Percentiles rank a stretch among this genome's conserved stretches.
Conservation (phyloP, 2,797 vertebrate genomes). For the Passerculus sandwichensis region DNA sequence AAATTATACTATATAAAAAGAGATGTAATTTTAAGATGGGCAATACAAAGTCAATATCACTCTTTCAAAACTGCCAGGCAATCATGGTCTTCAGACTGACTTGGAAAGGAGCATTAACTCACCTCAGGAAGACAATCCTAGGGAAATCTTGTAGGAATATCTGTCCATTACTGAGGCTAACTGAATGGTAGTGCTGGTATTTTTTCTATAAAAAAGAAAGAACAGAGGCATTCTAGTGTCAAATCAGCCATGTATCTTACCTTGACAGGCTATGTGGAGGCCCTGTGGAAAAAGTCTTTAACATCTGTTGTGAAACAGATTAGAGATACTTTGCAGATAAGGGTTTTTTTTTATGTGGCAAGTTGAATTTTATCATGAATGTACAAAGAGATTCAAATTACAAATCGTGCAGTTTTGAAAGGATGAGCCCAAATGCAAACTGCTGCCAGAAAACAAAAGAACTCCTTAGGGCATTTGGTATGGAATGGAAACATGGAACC, state of each 20-base stretch:
- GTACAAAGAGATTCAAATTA: not conserved
- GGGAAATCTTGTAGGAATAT: not conserved
- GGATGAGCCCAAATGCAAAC: not conserved
- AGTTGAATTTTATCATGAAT: not conserved
- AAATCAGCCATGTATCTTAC: not conserved
- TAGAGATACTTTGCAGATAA: not conserved
- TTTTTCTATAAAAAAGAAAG: not conserved
- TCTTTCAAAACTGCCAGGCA: not conserved
- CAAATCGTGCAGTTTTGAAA: not conserved
- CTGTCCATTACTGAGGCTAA: not conserved
- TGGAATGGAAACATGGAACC: not conserved
- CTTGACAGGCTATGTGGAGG: not conserved
- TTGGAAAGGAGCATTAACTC: not conserved
- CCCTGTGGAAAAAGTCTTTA: not conserved
- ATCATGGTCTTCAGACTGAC: not conserved
- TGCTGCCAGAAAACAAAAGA: not conserved
- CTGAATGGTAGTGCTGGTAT: not conserved
- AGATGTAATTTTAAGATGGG: not conserved
- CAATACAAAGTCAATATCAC: not conserved
- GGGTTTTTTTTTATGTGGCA: not conserved
- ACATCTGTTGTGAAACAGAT: not conserved
- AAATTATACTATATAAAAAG: conserved; percentile 1
- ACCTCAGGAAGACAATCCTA: not conserved
- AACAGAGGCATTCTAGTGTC: not conserved
- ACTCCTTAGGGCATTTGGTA: not conserved